Evolutionary conservation across 2,113 vertebrate species (phyloP), one percentile per base, ranked within the genome.

Genomic region (Lota lota): DNA sequence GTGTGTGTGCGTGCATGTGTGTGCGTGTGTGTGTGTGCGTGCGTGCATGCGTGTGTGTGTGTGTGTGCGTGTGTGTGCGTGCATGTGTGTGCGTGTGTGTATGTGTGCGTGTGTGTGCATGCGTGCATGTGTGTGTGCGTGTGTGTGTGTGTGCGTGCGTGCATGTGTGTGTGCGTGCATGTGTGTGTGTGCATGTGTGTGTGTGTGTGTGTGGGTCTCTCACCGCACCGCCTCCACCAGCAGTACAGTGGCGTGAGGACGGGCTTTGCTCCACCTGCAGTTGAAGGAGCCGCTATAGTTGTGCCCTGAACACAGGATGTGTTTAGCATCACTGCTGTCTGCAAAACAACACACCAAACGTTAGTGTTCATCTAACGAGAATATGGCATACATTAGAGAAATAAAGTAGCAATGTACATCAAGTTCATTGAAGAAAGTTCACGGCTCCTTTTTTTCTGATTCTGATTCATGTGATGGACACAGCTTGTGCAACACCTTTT

Each of bases 241-340:
- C 33, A 91, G 63, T 58, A 89, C 83, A 2, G 70, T 5, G 0
- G 87, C 78, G 1, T 67, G 18, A 8, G 73, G 36, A 60, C 88
- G 79, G 12, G 0, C 71, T 68, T 54, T 85, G 4, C 15, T 87
- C 92, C 92, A 93, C 40, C 58, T 67, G 79, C 91, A 92, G 67
- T 83, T 76, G 65, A 92, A 92, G 1, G 66, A 66, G 16, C 90
- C 88, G 10, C 67, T 83, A 64, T 91, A 91, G 82, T 93, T 92
- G 1, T 51, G 79, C 1, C 88, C 83, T 4, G 68, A 72, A 59
- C 91, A 93, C 58, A 83, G 76, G 62, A 92, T 83, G 69, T 85
- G 70, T 70, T 84, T 90, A 91, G 57, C 22, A 68, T 47, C 68
- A 66, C 66, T 33, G 57, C 57, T 21, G 5, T 12, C 20, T 59